Conservation (phyloP, 2,797 vertebrate species). For the Coregonus sp. region DNA sequence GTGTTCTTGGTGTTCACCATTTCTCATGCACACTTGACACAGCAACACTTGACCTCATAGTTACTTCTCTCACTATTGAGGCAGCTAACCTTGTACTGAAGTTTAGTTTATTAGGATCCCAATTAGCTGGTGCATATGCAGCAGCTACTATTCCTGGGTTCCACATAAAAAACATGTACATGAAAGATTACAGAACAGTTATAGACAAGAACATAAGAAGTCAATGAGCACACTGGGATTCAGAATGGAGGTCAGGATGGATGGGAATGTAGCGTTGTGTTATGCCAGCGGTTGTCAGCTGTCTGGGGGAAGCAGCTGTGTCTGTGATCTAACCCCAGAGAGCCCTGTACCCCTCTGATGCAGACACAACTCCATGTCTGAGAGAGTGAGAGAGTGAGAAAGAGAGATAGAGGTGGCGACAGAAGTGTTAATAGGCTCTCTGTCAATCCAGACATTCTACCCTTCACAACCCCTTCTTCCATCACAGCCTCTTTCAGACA, state of each 20-base stretch:
- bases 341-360: conserved; percentile 4
- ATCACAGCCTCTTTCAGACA: neutral
- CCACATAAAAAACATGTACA: no score
- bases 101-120: no score
- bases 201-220: no score
- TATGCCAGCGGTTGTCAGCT: conserved; percentile 19
- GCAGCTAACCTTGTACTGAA: neutral
- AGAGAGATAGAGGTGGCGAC: neutral
- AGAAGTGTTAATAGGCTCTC: neutral
- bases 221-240: conserved; percentile 25
- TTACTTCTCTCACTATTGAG: neutral
- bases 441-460: neutral
- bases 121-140: no score
- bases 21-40: no score
- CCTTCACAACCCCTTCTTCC: neutral
- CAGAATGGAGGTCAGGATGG: conserved; percentile 17
- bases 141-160: no score
- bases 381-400: neutral
- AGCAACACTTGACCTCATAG: neutral
- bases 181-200: no score
- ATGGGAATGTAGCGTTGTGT: conserved; percentile 41
- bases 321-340: conserved; percentile 27
- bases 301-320: neutral
- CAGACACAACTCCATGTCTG: conserved; percentile 8
- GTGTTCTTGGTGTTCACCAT: no score